Evolutionary conservation across 2,113 vertebrate species (phyloP).

Genomic region (Numida meleagris): DNA sequence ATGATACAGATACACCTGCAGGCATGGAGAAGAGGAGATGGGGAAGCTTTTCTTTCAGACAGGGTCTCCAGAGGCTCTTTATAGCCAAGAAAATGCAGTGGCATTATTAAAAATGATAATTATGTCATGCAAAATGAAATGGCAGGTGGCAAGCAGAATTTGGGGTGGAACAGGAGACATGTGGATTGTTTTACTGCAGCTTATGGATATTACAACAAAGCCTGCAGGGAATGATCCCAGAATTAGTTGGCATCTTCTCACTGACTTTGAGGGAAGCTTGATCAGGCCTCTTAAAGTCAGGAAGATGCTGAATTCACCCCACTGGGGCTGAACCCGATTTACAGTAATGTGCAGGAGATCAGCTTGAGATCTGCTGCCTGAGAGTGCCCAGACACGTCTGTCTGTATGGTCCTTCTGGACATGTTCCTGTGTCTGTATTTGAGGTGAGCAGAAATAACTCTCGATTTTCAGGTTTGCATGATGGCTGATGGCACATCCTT

Average conservation of each 20-base stretch:
- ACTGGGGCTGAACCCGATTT: background rate
- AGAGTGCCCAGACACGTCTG: background rate
- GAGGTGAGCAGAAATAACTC: background rate
- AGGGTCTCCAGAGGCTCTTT: constrained; percentile 32
- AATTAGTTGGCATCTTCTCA: background rate
- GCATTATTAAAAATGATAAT: constrained; percentile 27
- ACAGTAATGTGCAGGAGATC: background rate
- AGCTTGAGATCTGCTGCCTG: background rate
- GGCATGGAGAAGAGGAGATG: background rate
- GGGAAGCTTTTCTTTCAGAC: constrained; percentile 7
- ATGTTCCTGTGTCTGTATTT: background rate
- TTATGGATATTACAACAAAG: background rate
- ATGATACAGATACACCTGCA: constrained; percentile 19
- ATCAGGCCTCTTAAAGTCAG: background rate
- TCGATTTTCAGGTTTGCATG: background rate
- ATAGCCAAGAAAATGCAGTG: constrained; percentile 27
- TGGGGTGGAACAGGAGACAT: background rate
- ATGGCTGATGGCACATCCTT: background rate
- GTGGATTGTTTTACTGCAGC: background rate
- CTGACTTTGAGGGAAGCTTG: background rate
- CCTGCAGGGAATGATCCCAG: background rate
- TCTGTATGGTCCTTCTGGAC: background rate
- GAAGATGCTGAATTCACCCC: background rate
- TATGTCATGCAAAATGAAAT: constrained; percentile 34
- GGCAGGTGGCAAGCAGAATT: constrained; percentile 26